A percentile compares a stretch with the other conserved stretches of the same genome.
These are phyloP conservation scores for Labia minor DNA, from an alignment of 2,888 invertebrate genomes.

Conservation along the genomic window DNA sequence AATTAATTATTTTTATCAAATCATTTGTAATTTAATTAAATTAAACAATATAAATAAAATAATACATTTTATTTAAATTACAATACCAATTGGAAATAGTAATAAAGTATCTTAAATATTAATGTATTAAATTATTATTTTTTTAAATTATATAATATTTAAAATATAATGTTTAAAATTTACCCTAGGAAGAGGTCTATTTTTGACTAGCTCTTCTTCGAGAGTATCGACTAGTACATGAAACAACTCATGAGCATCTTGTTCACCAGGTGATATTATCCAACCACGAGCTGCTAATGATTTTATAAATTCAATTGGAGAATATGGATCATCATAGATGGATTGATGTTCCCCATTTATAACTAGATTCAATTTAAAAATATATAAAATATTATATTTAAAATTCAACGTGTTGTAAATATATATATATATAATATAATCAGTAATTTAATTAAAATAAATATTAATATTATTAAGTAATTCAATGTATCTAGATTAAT, in stretches of 20 bases:
- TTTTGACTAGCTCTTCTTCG: conserved; percentile 61
- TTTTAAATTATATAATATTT: no score
- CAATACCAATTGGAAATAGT: no score
- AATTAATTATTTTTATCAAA: no score
- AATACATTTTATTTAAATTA: no score
- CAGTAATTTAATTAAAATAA: conserved; percentile 29
- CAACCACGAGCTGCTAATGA: conserved; percentile 67
- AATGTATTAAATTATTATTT: no score
- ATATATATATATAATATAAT: no score
- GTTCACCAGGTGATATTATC: conserved; percentile 81
- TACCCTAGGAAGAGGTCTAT: conserved; percentile 48
- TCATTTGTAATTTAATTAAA: no score
- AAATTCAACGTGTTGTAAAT: background rate
- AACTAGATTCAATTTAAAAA: conserved; percentile 41
- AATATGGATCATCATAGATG: conserved; percentile 42
- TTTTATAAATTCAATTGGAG: conserved; percentile 57
- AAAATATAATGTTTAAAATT: no score
- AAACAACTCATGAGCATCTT: conserved; percentile 89
- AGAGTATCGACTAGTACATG: conserved; percentile 81
- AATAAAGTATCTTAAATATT: no score
- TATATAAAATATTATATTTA: conserved; percentile 14
- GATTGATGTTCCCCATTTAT: conserved; percentile 61
- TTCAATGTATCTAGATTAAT: no score
- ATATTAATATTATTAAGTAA: no score
- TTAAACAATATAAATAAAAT: no score